Evolutionary conservation across 2,113 vertebrate species (phyloP).

Genomic region (Eulacestoma nigropectus): DNA sequence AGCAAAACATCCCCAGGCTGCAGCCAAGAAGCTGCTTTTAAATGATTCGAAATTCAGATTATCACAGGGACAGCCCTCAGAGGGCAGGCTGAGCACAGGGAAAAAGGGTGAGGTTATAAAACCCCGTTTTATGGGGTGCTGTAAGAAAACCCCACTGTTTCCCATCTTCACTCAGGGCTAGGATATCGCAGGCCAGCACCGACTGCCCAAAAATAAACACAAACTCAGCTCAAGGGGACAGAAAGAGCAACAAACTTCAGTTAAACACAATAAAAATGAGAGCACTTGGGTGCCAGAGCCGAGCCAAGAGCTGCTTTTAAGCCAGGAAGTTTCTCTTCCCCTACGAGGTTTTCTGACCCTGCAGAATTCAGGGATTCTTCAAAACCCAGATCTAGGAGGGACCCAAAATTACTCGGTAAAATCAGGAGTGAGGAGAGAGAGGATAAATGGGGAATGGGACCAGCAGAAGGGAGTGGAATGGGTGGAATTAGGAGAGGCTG

Average conservation of each 20-base stretch:
- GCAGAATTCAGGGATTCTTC: neutral
- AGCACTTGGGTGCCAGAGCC: neutral
- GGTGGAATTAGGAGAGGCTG: neutral
- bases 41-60: neutral
- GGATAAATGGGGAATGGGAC: too few relatives aligned
- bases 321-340: neutral
- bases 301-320: neutral
- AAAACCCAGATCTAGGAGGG: neutral
- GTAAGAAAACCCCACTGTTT: neutral
- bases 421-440: neutral
- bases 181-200: fast-evolving
- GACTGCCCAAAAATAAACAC: neutral
- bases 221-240: fast-evolving
- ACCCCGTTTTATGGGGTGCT: neutral
- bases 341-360: neutral
- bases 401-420: neutral
- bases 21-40: fast-evolving
- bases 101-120: neutral
- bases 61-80: neutral
- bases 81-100: neutral
- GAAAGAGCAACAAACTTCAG: neutral
- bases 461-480: neutral
- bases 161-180: neutral
- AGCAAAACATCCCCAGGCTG: neutral
- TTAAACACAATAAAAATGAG: fast-evolving